Base-by-base conservation (phyloP, 2,113 vertebrate species). In the Leptobrachium leishanense region DNA sequence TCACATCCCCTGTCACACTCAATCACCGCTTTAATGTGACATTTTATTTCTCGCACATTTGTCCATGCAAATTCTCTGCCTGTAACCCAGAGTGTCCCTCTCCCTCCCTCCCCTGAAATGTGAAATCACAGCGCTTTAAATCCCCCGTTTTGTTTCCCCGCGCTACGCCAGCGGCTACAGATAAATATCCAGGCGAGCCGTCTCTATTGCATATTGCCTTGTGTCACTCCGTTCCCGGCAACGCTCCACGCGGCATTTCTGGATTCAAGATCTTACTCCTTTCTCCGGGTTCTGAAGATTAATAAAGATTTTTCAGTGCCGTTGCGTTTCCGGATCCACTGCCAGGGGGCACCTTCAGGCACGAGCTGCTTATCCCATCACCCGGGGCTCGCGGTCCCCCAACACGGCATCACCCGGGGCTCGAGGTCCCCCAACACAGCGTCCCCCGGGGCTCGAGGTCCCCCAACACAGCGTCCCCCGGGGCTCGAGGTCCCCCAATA, bases 11-110 rank as follows among this genome's bases (percentile, higher is more conserved):
- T 88, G 81, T 86, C 87, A 3, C 67, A 82, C 41, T 85, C 90
- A 91, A 84, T 88, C 88, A 84, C 82, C 75, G 74, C 20, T 85
- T 87, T 90, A 82, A 89, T 88, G 91, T 86, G 82, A 83, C 64
- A 7, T 13, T 1, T 39, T 82, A n/a, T 40, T 66, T 73, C 43
- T 7, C 2, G 40, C 2, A 66, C 20, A 76, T 82, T 81, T 71
- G 40, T 74, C 85, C 84, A 55, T 84, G 80, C 57, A 50, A 69
- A 59, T 82, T 68, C 66, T 12, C 69, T 44, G 31, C 10, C 20
- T 8, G 39, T 13, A 5, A 2, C 39, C n/a, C 8, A 3, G 41
- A 62, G 20, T 31, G 40, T 15, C 20, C n/a, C 46, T 12, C 20
- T 31, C 20, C 12, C 20, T 53, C 20, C 74, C 31, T 42, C 55